Evolutionary conservation across 2,797 vertebrate genomes (phyloP).

Genomic region (Pseudochirops cupreus): DNA sequence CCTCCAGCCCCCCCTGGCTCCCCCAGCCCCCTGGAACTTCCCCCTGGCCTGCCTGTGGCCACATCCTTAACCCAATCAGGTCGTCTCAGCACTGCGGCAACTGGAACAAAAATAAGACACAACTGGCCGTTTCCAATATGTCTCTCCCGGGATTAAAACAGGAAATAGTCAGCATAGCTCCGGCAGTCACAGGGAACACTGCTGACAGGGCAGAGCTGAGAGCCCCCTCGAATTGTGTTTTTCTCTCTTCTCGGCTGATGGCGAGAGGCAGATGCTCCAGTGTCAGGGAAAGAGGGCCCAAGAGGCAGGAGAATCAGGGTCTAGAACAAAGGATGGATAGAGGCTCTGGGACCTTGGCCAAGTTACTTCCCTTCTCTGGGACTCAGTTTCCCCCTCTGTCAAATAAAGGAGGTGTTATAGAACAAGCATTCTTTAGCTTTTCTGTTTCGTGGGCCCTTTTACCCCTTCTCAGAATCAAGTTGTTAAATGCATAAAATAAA

Average conservation of each 20-base stretch:
- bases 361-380: neutral
- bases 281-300: neutral
- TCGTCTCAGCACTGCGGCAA: constrained; percentile 53
- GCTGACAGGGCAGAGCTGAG: constrained; percentile 59
- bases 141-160: constrained; percentile 63
- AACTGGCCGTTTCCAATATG: neutral
- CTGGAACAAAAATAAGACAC: constrained; percentile 52
- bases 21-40: neutral
- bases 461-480: neutral
- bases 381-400: neutral
- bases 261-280: neutral
- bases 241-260: neutral
- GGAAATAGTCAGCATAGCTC: constrained; percentile 74
- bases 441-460: neutral
- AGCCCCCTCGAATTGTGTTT: constrained; percentile 21
- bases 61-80: constrained; percentile 57
- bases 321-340: neutral
- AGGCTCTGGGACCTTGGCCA: neutral
- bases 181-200: constrained; percentile 14
- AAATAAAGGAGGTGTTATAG: neutral
- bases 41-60: constrained; percentile 59
- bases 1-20: neutral
- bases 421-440: neutral
- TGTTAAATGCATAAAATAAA: neutral
- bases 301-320: neutral